Evolutionary conservation across 2,113 vertebrate genomes (phyloP), one percentile per base, ranked within the genome.

Genomic region (Dicrurus megarhynchus): DNA sequence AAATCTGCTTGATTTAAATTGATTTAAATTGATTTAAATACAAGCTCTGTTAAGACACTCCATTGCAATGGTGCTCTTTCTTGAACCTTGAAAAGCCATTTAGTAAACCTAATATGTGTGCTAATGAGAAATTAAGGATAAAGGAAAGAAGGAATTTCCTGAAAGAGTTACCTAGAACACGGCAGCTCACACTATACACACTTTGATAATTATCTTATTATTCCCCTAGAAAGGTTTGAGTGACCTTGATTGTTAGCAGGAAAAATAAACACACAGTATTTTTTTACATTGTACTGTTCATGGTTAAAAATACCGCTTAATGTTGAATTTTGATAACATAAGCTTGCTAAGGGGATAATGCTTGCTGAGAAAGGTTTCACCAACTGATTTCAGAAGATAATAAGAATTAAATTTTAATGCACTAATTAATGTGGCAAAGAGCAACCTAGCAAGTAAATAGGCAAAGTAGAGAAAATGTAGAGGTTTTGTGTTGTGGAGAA

Each of bases 321-420:
- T 28, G 23, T 74, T 74, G 68, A 26, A 42, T 68, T 81, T 74
- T 44, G 59, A 20, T 30, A 64, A 68, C 55, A 24, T 7, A 85
- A 56, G 63, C 23, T 41, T 1, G 1, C 4, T 63, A 75, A 63
- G 63, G 42, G 39, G 39, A 9, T 63, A 87, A 57, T 33, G 28
- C 22, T 65, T 74, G n/a, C 52, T 70, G 35, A 26, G 46, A 60
- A 32, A 70, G 20, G 13, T 55, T 91, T 87, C 22, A 16, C 16
- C 19, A 65, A 28, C n/a, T n/a, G 17, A 63, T 63, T 75, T 63
- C 60, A 67, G 35, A 17, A 76, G 41, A 23, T 89, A 60, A 55
- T 50, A 79, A 67, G 46, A 75, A 92, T 88, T 59, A 87, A 75
- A 79, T 79, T 92, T 95, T 90, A 87, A 85, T 90, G 61, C 6